phyloP scores from a whole-genome alignment of 2,113 vertebrate genomes.

The Ariopsis seemanni region DNA sequence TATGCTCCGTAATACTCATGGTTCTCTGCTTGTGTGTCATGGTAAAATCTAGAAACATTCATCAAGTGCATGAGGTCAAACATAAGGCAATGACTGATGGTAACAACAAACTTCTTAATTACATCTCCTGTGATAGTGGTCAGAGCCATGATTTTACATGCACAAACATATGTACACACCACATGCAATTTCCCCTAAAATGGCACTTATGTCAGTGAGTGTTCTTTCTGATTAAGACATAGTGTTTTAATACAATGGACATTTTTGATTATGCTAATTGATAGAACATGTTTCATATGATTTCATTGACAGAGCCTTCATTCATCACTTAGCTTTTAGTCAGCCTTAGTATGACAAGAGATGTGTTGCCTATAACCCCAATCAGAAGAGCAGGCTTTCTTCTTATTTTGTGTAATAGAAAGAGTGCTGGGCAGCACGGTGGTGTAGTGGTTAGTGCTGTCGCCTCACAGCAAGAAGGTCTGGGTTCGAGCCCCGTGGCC shows the following conservation, averaged over 20 bases:
- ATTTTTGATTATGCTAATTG: neutral
- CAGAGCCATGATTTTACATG: neutral
- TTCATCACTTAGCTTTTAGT: neutral
- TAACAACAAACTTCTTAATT: conserved; percentile 67
- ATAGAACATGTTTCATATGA: neutral
- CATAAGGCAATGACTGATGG: conserved; percentile 49
- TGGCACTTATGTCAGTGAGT: neutral
- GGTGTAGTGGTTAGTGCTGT: too few relatives aligned
- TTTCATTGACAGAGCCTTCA: neutral
- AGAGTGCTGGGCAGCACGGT: neutral
- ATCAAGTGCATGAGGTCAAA: conserved; percentile 71
- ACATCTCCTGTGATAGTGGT: conserved; percentile 45
- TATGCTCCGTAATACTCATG: conserved; percentile 66
- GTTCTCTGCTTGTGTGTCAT: conserved; percentile 61
- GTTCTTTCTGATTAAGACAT: neutral
- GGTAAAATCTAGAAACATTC: conserved; percentile 63
- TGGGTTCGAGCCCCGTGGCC: too few relatives aligned
- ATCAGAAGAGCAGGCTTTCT: neutral
- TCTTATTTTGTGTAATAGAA: neutral
- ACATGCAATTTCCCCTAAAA: neutral
- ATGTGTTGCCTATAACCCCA: neutral
- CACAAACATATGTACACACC: conserved; percentile 5
- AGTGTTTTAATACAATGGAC: neutral
- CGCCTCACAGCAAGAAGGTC: too few relatives aligned
- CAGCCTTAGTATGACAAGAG: neutral